Percentiles rank a stretch among this genome's conserved stretches.
Conservation (phyloP, 2,113 vertebrate species). For the Semicossyphus pulcher region DNA sequence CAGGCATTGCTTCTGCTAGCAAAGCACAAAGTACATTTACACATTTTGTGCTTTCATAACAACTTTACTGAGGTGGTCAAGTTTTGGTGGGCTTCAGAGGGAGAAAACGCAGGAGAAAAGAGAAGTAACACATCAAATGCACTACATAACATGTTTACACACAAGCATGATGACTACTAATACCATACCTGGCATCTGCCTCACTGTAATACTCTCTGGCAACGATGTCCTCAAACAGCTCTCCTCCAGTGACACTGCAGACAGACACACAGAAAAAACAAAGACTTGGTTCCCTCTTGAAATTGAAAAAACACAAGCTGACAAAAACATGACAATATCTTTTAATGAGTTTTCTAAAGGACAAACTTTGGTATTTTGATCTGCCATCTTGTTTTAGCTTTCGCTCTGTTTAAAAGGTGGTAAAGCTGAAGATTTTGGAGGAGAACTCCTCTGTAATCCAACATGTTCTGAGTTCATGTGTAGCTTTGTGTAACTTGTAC, state of each 20-base stretch:
- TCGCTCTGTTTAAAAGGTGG: no score
- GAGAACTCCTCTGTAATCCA: no score
- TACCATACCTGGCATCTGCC: constrained; percentile 93
- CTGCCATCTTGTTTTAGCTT: no score
- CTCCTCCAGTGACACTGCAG: constrained; percentile 94
- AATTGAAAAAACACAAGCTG: neutral
- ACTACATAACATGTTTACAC: neutral
- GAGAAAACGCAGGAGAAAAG: neutral
- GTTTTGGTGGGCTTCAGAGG: neutral
- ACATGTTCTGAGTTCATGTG: no score
- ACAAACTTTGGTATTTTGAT: no score
- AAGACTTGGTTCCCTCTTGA: neutral
- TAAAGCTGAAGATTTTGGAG: no score
- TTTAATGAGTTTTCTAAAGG: no score
- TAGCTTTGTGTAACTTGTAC: no score
- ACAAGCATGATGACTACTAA: neutral
- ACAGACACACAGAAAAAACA: neutral
- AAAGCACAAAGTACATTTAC: constrained; percentile 34
- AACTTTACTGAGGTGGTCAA: neutral
- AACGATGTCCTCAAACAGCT: constrained; percentile 99
- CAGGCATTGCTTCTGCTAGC: constrained; percentile 22
- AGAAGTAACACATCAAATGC: neutral
- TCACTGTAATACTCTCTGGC: constrained; percentile 99
- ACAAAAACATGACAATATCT: neutral
- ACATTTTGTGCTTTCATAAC: constrained; percentile 11